A percentile compares a stretch with the other conserved stretches of the same genome.
These are phyloP conservation scores for Equus przewalskii DNA, from an alignment of 2,113 vertebrate genomes.

Conservation along the genomic window DNA sequence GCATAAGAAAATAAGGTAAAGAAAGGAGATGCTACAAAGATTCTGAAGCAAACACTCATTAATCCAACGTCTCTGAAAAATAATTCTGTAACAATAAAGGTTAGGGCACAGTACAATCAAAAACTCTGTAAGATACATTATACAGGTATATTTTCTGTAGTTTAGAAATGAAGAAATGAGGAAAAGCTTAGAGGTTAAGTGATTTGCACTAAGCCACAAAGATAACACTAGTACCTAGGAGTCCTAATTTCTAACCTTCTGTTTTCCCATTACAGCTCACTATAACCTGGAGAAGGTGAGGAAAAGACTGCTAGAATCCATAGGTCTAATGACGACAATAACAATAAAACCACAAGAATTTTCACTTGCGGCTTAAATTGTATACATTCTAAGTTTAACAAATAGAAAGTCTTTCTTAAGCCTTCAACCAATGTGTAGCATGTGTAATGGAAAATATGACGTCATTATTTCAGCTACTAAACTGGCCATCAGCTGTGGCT, in stretches of 20 bases:
- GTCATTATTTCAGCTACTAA: not conserved
- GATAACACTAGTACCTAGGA: not conserved
- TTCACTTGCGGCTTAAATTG: conserved; percentile 33
- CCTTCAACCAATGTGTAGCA: not conserved
- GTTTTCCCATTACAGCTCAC: not conserved
- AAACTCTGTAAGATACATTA: not conserved
- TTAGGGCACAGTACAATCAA: not conserved
- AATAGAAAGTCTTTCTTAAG: conserved; percentile 30
- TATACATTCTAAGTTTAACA: conserved; percentile 34
- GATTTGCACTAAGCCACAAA: not conserved
- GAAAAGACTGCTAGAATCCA: not conserved
- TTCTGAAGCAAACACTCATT: not conserved
- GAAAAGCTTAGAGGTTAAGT: not conserved
- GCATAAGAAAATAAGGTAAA: not conserved
- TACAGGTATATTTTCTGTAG: not conserved
- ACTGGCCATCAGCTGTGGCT: not conserved
- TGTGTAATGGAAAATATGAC: not conserved
- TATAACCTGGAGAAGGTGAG: not conserved
- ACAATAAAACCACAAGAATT: not conserved
- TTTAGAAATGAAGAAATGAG: not conserved
- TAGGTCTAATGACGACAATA: not conserved
- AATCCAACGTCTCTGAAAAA: not conserved
- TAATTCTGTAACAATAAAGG: not conserved
- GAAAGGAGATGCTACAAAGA: not conserved
- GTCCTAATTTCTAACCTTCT: not conserved